Conservation (phyloP, 1,140 invertebrate species). For the Tribolium castaneum region DNA sequence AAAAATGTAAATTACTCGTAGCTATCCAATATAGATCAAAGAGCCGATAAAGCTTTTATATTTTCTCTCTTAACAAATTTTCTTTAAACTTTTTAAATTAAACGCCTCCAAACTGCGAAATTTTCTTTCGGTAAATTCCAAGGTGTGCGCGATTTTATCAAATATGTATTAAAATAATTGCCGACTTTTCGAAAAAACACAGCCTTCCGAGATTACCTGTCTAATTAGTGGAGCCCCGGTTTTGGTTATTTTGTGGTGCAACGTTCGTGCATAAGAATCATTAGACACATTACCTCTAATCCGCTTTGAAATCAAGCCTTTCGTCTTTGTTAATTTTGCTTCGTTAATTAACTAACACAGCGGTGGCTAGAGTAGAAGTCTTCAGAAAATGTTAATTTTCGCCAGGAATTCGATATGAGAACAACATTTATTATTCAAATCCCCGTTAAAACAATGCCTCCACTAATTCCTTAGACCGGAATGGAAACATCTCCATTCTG, state of each 20-base stretch:
- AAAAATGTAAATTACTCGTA: conserved; percentile 29
- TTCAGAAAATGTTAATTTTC: conserved; percentile 32
- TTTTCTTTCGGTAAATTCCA: conserved; percentile 2
- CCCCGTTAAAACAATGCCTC: conserved; percentile 14
- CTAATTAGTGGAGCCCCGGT: background rate
- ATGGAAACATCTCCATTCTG: conserved; percentile 18
- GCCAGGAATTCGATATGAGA: background rate
- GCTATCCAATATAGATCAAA: conserved; percentile 33
- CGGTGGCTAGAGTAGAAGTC: background rate
- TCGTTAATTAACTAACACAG: background rate
- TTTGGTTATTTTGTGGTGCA: background rate
- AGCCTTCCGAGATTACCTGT: background rate
- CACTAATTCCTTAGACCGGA: conserved; percentile 4
- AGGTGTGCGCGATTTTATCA: background rate
- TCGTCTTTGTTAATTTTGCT: background rate
- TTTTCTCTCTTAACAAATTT: conserved; percentile 22
- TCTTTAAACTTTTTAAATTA: conserved; percentile 35
- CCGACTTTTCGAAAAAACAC: background rate
- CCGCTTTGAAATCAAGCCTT: background rate
- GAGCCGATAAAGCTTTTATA: conserved; percentile 19
- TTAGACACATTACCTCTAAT: background rate
- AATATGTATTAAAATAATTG: background rate
- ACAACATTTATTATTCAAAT: conserved; percentile 33
- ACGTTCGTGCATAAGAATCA: background rate
- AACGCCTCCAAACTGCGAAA: conserved; percentile 11